Conservation (phyloP, 2,888 invertebrate genomes). For the Lamellibrachia columna region DNA sequence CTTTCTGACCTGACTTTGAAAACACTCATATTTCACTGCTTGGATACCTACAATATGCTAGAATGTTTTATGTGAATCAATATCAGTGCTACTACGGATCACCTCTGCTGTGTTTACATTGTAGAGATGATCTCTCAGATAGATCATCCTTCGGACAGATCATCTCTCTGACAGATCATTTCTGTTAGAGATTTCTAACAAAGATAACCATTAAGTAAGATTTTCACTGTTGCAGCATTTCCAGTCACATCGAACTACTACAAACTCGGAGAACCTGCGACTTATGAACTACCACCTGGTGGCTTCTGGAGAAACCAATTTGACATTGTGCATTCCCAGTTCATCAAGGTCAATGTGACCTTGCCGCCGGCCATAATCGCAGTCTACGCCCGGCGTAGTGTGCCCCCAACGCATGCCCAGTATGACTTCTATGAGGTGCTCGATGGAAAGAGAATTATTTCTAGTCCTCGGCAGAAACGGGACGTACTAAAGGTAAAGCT, state of each 20-base stretch:
- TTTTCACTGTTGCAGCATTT: neutral
- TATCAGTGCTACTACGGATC: neutral
- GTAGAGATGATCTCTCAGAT: neutral
- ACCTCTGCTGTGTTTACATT: neutral
- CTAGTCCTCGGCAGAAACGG: conserved; percentile 31
- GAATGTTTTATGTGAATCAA: neutral
- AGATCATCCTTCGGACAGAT: neutral
- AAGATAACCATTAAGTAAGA: neutral
- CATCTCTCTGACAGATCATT: neutral
- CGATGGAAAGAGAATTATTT: conserved; percentile 65
- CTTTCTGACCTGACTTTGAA: neutral
- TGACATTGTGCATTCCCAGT: conserved; percentile 91
- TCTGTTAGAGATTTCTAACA: neutral
- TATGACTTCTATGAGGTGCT: conserved; percentile 95
- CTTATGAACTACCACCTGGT: conserved; percentile 90
- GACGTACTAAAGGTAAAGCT: neutral
- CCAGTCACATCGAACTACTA: conserved; percentile 61
- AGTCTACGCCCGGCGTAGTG: conserved; percentile 81
- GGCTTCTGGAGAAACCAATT: conserved; percentile 98
- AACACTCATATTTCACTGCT: neutral
- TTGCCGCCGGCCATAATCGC: conserved; percentile 73
- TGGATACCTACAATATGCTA: neutral
- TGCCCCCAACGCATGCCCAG: conserved; percentile 93
- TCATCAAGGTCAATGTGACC: conserved; percentile 93
- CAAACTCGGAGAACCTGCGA: conserved; percentile 84